A percentile compares a stretch with the other conserved stretches of the same genome.
These are phyloP conservation scores for Geotrypetes seraphini DNA, from an alignment of 2,797 vertebrate genomes.

Conservation along the genomic window DNA sequence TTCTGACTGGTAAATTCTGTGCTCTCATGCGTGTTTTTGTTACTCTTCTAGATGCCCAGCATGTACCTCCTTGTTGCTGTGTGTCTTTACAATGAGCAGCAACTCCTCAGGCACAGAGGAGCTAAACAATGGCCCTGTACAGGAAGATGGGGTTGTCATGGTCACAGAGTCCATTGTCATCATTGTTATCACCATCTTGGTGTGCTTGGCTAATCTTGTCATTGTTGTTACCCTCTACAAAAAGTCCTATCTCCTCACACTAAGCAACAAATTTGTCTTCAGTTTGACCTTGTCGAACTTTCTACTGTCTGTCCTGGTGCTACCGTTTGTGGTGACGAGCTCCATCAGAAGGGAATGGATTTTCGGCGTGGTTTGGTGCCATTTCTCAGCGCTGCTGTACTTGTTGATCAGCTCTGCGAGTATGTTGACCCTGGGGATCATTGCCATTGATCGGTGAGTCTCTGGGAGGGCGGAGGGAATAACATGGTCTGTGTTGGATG, in stretches of 20 bases:
- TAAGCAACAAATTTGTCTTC: conserved; percentile 98
- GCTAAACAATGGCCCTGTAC: conserved; percentile 41
- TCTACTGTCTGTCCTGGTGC: conserved; percentile 79
- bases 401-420: conserved; percentile 95
- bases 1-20: too few relatives aligned
- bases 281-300: conserved; percentile 94
- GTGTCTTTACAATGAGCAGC: conserved; percentile 72
- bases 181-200: conserved; percentile 75
- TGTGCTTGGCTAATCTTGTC: conserved; percentile 87
- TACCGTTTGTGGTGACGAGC: conserved; percentile 88
- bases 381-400: conserved; percentile 92
- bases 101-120: conserved; percentile 59
- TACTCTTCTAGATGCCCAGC: conserved; percentile 41
- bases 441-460: conserved; percentile 88
- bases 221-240: conserved; percentile 84
- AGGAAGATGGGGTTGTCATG: conserved; percentile 39
- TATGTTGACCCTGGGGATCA: conserved; percentile 93
- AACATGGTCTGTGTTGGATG: too few relatives aligned
- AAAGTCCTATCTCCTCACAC: conserved; percentile 87
- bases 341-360: conserved; percentile 83
- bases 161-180: conserved; percentile 77
- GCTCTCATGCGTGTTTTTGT: too few relatives aligned
- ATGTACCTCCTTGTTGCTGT: conserved; percentile 42
- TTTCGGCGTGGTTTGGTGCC: conserved; percentile 97
- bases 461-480: neutral